Percentiles rank a stretch among this genome's conserved stretches.
Evolutionary conservation across 1,140 invertebrate species (phyloP).

Genomic region (Temnothorax nylanderi): DNA sequence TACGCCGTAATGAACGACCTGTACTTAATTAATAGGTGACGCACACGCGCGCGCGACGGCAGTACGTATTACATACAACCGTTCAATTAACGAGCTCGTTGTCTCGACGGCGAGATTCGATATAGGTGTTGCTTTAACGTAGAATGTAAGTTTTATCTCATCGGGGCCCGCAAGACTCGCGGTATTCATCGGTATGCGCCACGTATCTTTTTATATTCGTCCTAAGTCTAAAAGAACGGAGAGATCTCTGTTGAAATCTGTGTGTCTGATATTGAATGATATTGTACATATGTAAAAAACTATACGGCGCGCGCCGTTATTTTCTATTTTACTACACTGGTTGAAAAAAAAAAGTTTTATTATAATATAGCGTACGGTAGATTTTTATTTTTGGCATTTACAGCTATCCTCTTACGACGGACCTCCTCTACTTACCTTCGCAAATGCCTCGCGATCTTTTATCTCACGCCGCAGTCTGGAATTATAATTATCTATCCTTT

Average conservation of each 20-base stretch:
- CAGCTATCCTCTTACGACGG: not conserved
- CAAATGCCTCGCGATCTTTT: not conserved
- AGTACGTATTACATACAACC: conserved; percentile 41
- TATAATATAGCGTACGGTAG: not conserved
- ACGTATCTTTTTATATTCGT: not conserved
- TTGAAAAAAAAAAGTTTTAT: not conserved
- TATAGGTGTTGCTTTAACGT: not conserved
- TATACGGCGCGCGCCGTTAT: not conserved
- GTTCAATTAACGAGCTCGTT: conserved; percentile 15
- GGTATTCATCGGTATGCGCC: not conserved
- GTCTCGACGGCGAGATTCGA: not conserved
- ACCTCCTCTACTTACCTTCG: not conserved
- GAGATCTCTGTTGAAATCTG: not conserved
- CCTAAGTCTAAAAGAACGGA: not conserved
- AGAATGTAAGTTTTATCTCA: conserved; percentile 19
- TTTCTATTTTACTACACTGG: not conserved
- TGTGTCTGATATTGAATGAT: not conserved
- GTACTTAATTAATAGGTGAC: conserved; percentile 42
- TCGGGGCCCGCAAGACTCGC: not conserved
- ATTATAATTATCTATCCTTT: not conserved
- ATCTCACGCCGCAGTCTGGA: not conserved
- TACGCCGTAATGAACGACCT: conserved; percentile 10
- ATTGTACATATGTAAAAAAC: not conserved
- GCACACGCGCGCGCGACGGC: not conserved
- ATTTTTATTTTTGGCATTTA: not conserved